phyloP scores from a whole-genome alignment of 2,888 invertebrate genomes.

The Campoplex capitator region DNA sequence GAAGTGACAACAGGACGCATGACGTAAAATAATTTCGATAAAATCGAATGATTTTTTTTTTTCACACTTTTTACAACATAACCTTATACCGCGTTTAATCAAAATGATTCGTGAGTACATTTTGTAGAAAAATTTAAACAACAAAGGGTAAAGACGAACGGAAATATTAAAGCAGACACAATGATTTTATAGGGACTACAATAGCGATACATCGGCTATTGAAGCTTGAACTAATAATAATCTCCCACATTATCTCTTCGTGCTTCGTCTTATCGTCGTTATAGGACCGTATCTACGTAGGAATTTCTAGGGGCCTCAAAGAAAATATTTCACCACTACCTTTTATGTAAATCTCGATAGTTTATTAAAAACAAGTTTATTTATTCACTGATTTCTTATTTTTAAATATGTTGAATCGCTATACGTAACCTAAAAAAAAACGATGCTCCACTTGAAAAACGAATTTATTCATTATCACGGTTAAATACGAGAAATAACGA shows the following conservation, averaged over 20 bases:
- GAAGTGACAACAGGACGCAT: conserved; percentile 13
- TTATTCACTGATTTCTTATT: not conserved
- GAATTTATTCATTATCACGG: not conserved
- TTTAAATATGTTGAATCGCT: not conserved
- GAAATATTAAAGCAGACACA: not conserved
- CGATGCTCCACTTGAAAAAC: not conserved
- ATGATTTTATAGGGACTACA: not conserved
- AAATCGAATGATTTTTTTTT: not conserved
- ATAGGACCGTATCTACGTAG: conserved; percentile 52
- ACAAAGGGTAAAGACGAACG: not conserved
- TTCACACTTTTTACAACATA: not conserved
- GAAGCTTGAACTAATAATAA: conserved; percentile 40
- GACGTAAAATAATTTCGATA: not conserved
- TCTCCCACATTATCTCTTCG: conserved; percentile 51
- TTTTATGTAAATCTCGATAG: not conserved
- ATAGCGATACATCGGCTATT: not conserved
- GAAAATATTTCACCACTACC: not conserved
- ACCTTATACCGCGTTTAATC: conserved; percentile 12
- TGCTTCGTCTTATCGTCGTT: conserved; percentile 53
- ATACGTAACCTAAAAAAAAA: not conserved
- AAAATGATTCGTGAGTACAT: not conserved
- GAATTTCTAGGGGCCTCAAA: not conserved
- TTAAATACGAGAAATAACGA: not conserved
- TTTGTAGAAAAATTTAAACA: not conserved
- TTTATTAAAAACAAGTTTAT: not conserved